phyloP scores from a whole-genome alignment of 2,113 vertebrate genomes.

The Barnardius zonarius region DNA sequence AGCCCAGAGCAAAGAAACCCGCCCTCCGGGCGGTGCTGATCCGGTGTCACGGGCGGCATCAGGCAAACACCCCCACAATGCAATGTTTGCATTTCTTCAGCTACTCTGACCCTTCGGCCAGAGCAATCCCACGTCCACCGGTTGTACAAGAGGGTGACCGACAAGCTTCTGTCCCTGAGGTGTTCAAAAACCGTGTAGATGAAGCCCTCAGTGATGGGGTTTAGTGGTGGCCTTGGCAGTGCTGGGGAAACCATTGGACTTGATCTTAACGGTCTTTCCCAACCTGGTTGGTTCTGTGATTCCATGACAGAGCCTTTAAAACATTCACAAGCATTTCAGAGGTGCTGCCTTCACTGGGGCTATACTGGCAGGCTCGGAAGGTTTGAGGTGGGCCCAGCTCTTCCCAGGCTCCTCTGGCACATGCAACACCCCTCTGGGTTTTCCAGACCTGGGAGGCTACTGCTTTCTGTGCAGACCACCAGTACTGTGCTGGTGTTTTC shows the following conservation, averaged over 20 bases:
- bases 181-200: neutral
- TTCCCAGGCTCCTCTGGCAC: neutral
- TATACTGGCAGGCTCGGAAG: no score
- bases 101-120: neutral
- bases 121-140: neutral
- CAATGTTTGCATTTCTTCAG: neutral
- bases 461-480: neutral
- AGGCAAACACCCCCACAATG: neutral
- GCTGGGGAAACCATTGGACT: neutral
- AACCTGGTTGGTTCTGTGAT: neutral
- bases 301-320: neutral
- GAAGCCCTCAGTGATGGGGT: neutral
- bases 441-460: neutral
- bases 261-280: neutral
- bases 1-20: no score
- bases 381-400: neutral
- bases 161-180: neutral
- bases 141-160: neutral
- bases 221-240: neutral
- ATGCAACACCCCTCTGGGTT: fast-evolving
- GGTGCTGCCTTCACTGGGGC: neutral
- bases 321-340: neutral
- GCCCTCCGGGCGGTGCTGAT: neutral
- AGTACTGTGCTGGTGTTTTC: neutral
- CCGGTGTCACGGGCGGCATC: neutral